phyloP scores from a whole-genome alignment of 2,888 invertebrate genomes.

The Aricia artaxerxes region DNA sequence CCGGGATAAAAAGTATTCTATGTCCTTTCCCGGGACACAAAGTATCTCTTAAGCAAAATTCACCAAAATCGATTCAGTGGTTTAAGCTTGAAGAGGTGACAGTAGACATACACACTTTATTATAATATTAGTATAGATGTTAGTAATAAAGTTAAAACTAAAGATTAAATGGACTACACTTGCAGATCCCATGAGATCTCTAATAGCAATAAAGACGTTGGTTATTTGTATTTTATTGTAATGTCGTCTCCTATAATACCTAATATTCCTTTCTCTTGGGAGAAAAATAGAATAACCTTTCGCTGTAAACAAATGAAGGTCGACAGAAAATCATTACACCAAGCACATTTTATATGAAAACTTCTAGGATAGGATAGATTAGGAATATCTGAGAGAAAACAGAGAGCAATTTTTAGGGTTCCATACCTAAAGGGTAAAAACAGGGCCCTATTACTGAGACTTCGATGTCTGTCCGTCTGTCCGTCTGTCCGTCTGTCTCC shows the following conservation, averaged over 20 bases:
- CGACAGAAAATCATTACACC: constrained; percentile 19
- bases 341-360: constrained; percentile 15
- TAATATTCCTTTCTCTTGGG: constrained; percentile 6
- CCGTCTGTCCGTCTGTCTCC: too few relatives aligned
- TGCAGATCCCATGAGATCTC: neutral
- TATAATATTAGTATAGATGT: neutral
- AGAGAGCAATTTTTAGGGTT: neutral
- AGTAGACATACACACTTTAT: too few relatives aligned
- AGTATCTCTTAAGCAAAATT: too few relatives aligned
- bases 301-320: constrained; percentile 27
- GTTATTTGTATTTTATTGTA: constrained; percentile 11
- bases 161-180: neutral
- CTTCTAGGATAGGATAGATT: neutral
- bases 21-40: too few relatives aligned
- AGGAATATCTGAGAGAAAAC: neutral
- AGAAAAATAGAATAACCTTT: constrained; percentile 9
- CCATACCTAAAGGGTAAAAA: too few relatives aligned
- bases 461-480: too few relatives aligned
- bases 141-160: neutral
- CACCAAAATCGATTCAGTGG: too few relatives aligned
- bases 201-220: neutral
- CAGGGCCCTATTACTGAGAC: too few relatives aligned
- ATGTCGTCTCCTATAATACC: constrained; percentile 8
- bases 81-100: too few relatives aligned
- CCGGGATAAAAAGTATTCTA: too few relatives aligned